A percentile compares a stretch with the other conserved stretches of the same genome.
Evolutionary conservation across 1,140 invertebrate genomes (phyloP).

Genomic region (Adoxophyes honmai): DNA sequence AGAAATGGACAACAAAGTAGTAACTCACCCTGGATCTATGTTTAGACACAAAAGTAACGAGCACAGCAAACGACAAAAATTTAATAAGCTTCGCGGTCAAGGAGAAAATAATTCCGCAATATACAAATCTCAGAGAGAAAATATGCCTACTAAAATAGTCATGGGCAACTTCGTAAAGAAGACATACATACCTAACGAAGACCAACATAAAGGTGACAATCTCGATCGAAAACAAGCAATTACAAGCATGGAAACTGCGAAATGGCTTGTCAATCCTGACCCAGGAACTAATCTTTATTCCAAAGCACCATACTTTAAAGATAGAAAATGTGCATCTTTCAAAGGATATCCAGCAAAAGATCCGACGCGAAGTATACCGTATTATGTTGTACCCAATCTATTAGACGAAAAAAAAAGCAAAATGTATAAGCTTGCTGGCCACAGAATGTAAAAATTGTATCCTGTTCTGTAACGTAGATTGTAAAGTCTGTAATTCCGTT

Average conservation of each 20-base stretch:
- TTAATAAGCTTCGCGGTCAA: slow-evolving; percentile 21
- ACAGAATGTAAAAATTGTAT: slow-evolving; percentile 34
- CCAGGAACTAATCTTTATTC: slow-evolving; percentile 17
- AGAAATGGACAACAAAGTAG: slow-evolving; percentile 18
- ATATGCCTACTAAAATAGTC: slow-evolving; percentile 34
- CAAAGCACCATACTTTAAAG: slow-evolving; percentile 13
- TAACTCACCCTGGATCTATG: slow-evolving; percentile 18
- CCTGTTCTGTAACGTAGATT: no score
- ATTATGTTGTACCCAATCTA: slow-evolving; percentile 25
- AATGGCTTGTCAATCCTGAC: slow-evolving; percentile 24
- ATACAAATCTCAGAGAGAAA: slow-evolving; percentile 22
- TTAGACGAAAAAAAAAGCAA: slow-evolving; percentile 50
- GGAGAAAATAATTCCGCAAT: slow-evolving; percentile 18
- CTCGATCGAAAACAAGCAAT: slow-evolving; percentile 39
- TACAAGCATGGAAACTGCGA: slow-evolving; percentile 34
- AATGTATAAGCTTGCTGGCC: slow-evolving; percentile 60
- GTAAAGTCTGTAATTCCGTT: no score
- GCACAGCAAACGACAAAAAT: slow-evolving; percentile 15
- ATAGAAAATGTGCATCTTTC: slow-evolving; percentile 17
- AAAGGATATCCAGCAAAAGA: slow-evolving; percentile 25
- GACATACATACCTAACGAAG: slow-evolving; percentile 30
- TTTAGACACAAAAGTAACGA: slow-evolving; percentile 8
- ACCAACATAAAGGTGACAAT: slow-evolving; percentile 32
- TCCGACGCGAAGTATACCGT: slow-evolving; percentile 35
- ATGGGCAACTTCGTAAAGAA: slow-evolving; percentile 38